Evolutionary conservation across 2,888 invertebrate species (phyloP), one percentile per base, ranked within the genome.

Genomic region (Epicampocera succincta): DNA sequence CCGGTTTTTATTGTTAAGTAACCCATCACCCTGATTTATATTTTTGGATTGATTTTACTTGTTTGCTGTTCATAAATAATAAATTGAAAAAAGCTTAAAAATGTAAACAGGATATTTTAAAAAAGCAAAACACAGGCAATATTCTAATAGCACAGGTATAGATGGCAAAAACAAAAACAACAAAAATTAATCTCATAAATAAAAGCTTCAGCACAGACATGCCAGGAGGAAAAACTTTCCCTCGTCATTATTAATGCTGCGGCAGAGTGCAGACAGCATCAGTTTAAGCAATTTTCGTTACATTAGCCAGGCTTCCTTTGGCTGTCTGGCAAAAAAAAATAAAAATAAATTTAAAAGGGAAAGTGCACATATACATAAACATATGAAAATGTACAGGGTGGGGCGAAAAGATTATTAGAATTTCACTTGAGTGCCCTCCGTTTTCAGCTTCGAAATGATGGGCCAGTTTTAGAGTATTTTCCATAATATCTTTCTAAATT

Each of bases 111-210:
- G 1, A 8, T 33, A 25, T 25, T 33, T 33, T 33, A 9, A 33
- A 8, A 9, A 33, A 33, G 9, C 1, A 9, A 42, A n/a, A 42
- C 15, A 15, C n/a, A 9, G 29, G 17, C 29, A 25, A 6, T 11
- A 46, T 33, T 17, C 44, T 19, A 33, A n/a, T n/a, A 4, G 6
- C n/a, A 33, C 17, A 50, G 21, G 13, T 46, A 38, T 52, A 17
- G 13, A 50, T 17, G 15, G 5, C 8, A 50, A 50, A 38, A n/a
- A n/a, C n/a, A n/a, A n/a, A n/a, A n/a, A n/a, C n/a, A n/a, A n/a
- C n/a, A n/a, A n/a, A 33, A 33, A 19, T 56, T 71, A 69, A 65
- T 58, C 50, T 80, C 61, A 74, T 69, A 71, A 65, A 50, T 73
- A 69, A 58, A 52, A 69, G 71, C 40, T 63, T 42, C 38, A 21